Base-by-base conservation (phyloP, 2,888 invertebrate species). In the Gandaritis pyraliata region DNA sequence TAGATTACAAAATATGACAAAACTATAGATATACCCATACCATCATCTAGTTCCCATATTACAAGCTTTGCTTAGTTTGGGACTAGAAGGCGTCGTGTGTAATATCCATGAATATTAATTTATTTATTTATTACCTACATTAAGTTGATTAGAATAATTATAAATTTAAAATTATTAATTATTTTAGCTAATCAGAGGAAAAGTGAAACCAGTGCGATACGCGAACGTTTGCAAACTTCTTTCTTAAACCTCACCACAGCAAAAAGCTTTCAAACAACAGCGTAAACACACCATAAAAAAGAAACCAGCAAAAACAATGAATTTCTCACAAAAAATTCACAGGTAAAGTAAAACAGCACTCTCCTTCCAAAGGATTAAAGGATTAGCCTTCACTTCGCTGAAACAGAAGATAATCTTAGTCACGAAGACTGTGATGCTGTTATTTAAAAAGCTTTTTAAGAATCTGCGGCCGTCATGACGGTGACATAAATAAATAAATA, bases 341-440 rank as follows among this genome's bases (percentile, higher is more conserved):
- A 59, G 59, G 60, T 60, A 61, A 33, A 33, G 8, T 8, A 33
- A 1, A 60, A 64, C 50, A 53, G 48, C 47, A 62, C 53, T 62
- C 46, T 48, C 51, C 41, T 53, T 30, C 52, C 56, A 52, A 56
- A 39, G 60, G 69, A 62, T 71, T 69, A 71, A 52, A 51, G 64
- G 68, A 68, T 71, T 69, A 69, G 41, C 29, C 58, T 64, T 63
- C 51, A 68, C 69, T 68, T 30, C 57, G 56, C 58, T 58, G 64
- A 65, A 66, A 69, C 65, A 65, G 58, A 29, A 48, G 64, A 64
- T 67, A 68, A 69, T 65, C 69, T 61, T 43, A 49, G 49, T 30
- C 60, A 59, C 52, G 66, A 61, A 65, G 65, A 70, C 64, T 64
- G 62, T 39, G 58, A 45, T 49, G 43, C 51, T 51, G 46, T 52